Evolutionary conservation across 2,888 invertebrate genomes (phyloP), one percentile per base, ranked within the genome.

Genomic region (Smittia aterrima): DNA sequence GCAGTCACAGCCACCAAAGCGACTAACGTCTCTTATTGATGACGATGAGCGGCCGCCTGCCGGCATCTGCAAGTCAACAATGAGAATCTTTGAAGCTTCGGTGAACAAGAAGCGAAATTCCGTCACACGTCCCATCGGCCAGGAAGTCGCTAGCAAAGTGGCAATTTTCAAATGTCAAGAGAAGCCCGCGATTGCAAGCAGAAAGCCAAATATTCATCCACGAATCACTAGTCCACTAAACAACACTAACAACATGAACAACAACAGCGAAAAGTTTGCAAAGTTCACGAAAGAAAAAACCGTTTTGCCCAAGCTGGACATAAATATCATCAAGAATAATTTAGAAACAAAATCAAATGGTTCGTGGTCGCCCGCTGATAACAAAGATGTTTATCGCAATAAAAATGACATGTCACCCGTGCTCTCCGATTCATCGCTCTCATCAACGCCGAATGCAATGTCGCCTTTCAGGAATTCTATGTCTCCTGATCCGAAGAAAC

Each of bases 41-140:
- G 91, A 90, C 77, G 88, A 88, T 13, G 94, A 94, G 79, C 86
- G 93, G 67, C 96, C 96, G 1, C 95, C 95, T 18, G 91, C 91
- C 0, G 95, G 96, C 84, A 89, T 95, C 77, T 96, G 96, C 75
- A 92, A 92, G 78, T 90, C 93, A 76, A 91, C 93, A 13, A 87
- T 94, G 76, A 88, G 90, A 79, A 90, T 94, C 79, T 96, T 95
- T 83, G 95, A 96, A 81, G 86, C 86, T 62, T 85, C 87, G 0
- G 87, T 88, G 11, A 84, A 87, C 77, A 85, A 87, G 0, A 79
- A 83, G 75, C 84, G 86, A 24, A 80, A 84, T 76, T 82, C 85
- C 4, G 86, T 86, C 9, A 62, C 20, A 20, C 78, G 81, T 6
- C 75, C 83, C 75, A 80, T 85, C 82, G 82, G 87, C 77, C 82